Base-by-base conservation (phyloP, 2,888 invertebrate species). In the Rosalia funebris region DNA sequence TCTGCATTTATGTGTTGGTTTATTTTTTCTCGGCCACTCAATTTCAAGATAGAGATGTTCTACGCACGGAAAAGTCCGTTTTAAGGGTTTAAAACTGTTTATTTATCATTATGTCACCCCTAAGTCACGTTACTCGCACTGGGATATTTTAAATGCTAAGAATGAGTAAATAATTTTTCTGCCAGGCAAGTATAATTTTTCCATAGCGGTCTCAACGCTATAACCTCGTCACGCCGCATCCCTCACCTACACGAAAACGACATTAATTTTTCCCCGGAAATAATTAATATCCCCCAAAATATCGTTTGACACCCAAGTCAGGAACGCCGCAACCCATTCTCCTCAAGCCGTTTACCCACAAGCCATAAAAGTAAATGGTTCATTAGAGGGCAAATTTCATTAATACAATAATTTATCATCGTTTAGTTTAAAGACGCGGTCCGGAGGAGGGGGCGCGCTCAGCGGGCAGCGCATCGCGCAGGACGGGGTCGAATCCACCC, bases 341-440 rank as follows among this genome's bases (percentile, higher is more conserved):
- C 47, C 47, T 17, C 16, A 47, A 17, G 17, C 34, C 47, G 17
- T 34, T 16, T 11, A 37, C 12, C 48, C 48, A 25, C 25, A 41
- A 41, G 62, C 56, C 15, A 46, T 65, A 62, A 65, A 60, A 62
- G 57, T 60, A 46, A 60, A 63, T 55, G 61, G 61, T 66, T 63
- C 63, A 63, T 61, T 61, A 61, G 56, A 41, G 55, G 59, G 60
- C 46, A 57, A 63, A 59, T 66, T 66, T 66, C 61, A 66, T 66
- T 65, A 53, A 53, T 53, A 53, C 31, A 53, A 53, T 41, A 53
- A 53, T 53, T 53, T 53, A 53, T 53, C 53, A 53, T 53, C 53
- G 53, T 53, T 53, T 53, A 20, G 53, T 15, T 20, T 31, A 16
- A 31, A 15, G 36, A n/a, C 34, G 34, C 25, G 37, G 16, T 11